Evolutionary conservation across 2,797 vertebrate species (phyloP).

Genomic region (Clarias fuscus): DNA sequence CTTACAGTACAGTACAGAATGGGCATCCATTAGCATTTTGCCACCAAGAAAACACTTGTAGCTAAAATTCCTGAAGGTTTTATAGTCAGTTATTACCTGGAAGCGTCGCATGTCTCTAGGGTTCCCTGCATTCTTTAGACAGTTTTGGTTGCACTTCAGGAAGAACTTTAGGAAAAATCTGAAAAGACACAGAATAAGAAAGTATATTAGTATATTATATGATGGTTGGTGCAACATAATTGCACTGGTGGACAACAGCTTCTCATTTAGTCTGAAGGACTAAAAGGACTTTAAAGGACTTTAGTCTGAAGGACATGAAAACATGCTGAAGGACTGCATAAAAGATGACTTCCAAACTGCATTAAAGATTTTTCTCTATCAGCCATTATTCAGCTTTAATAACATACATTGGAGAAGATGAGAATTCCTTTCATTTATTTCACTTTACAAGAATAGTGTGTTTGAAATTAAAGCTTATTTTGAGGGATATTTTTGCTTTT

Average conservation of each 20-base stretch:
- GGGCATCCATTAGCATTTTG: background rate
- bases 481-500: background rate
- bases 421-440: background rate
- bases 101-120: slow-evolving; percentile 89
- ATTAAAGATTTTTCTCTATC: background rate
- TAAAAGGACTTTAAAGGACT: no score
- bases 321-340: background rate
- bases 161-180: slow-evolving; percentile 92
- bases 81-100: slow-evolving; percentile 77
- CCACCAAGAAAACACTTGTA: background rate
- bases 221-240: background rate
- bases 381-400: background rate
- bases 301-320: no score
- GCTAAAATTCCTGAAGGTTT: slow-evolving; percentile 40
- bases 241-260: background rate
- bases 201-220: background rate
- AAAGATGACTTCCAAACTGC: background rate
- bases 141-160: slow-evolving; percentile 91
- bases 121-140: slow-evolving; percentile 90
- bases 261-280: background rate
- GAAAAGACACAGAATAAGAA: slow-evolving; percentile 58
- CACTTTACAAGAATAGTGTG: background rate
- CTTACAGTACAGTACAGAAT: background rate
- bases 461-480: slow-evolving; percentile 7
- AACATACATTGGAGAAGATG: background rate